phyloP scores from a whole-genome alignment of 2,888 invertebrate species.

The Phengaris alcon region DNA sequence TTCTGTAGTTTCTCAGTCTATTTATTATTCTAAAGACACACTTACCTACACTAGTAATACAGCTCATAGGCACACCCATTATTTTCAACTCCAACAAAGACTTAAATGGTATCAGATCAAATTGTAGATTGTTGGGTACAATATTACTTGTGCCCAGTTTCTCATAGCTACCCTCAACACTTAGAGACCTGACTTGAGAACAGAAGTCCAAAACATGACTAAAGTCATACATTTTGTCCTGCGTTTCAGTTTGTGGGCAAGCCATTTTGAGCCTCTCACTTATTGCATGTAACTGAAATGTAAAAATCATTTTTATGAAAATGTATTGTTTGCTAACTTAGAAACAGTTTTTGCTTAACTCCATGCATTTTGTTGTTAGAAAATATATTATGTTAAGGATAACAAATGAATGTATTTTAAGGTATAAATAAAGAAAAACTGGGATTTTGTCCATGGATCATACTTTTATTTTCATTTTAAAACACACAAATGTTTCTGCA shows the following conservation, averaged over 20 bases:
- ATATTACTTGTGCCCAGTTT: conserved; percentile 91
- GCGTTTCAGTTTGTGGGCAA: conserved; percentile 88
- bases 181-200: conserved; percentile 84
- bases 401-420: too few relatives aligned
- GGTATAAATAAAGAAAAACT: too few relatives aligned
- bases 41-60: conserved; percentile 82
- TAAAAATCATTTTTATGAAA: not conserved
- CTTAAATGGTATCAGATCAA: conserved; percentile 92
- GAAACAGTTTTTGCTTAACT: not conserved
- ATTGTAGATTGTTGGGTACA: conserved; percentile 86
- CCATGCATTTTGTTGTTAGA: too few relatives aligned
- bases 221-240: conserved; percentile 90
- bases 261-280: conserved; percentile 92
- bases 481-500: not conserved
- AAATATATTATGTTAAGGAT: too few relatives aligned
- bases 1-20: not conserved
- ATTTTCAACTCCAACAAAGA: conserved; percentile 85
- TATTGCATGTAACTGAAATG: conserved; percentile 89
- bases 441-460: too few relatives aligned
- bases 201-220: conserved; percentile 95
- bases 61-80: conserved; percentile 83
- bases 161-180: conserved; percentile 83
- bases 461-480: not conserved
- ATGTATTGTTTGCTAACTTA: not conserved
- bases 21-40: conserved; percentile 22